A percentile compares a stretch with the other conserved stretches of the same genome.
Conservation (phyloP, 2,797 vertebrate genomes). For the Mormyrus hasselquistii region DNA sequence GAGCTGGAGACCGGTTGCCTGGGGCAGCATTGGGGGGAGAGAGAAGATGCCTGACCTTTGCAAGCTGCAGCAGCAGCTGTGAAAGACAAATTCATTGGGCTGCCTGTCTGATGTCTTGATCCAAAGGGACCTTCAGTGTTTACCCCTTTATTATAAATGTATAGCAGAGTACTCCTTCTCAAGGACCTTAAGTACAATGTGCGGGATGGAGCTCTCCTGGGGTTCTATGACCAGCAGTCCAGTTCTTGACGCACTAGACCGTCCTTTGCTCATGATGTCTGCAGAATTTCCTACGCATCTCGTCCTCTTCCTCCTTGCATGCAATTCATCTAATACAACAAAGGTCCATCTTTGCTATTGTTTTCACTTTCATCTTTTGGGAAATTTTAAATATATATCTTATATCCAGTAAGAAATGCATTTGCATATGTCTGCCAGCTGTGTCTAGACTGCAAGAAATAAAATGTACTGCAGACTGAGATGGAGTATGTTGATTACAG, state of each 20-base stretch:
- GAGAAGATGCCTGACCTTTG: neutral
- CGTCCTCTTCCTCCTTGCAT: neutral
- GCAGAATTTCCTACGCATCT: neutral
- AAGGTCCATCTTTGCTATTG: neutral
- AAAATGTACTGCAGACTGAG: neutral
- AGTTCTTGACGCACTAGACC: neutral
- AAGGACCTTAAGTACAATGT: neutral
- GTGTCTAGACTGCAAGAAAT: neutral
- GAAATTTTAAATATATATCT: neutral
- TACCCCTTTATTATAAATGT: neutral
- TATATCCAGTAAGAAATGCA: neutral
- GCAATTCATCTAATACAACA: neutral
- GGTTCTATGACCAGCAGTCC: neutral
- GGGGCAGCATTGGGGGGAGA: neutral
- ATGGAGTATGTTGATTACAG: neutral
- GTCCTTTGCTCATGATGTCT: neutral
- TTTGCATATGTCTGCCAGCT: neutral
- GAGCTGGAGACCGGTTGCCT: neutral
- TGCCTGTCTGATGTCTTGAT: neutral
- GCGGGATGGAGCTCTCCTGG: neutral
- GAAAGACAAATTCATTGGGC: constrained; percentile 1
- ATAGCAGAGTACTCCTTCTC: neutral
- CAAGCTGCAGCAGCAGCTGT: neutral
- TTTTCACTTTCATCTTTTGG: neutral
- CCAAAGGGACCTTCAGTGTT: neutral